A percentile compares a stretch with the other conserved stretches of the same genome.
Evolutionary conservation across 2,113 vertebrate genomes (phyloP).

Genomic region (Aegotheles bennettii): DNA sequence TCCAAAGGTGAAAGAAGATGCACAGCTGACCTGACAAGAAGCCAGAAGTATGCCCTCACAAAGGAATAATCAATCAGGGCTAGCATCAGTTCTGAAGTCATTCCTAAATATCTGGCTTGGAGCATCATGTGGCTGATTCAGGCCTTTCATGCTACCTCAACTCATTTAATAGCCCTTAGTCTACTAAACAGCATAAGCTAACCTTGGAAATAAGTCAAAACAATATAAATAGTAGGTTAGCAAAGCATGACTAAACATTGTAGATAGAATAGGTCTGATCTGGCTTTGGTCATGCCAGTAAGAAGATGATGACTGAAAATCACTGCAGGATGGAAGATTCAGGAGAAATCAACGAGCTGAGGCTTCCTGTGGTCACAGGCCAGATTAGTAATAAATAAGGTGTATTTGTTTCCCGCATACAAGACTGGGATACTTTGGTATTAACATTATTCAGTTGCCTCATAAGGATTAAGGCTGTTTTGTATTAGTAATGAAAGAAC

Average conservation of each 20-base stretch:
- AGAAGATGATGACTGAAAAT: not conserved
- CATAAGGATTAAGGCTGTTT: not conserved
- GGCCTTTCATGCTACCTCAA: not conserved
- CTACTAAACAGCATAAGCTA: not conserved
- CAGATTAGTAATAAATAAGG: not conserved
- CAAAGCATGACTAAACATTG: not conserved
- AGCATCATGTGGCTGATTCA: not conserved
- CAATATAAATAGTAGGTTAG: not conserved
- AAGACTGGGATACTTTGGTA: not conserved
- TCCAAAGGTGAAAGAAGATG: not conserved
- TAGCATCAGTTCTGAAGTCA: not conserved
- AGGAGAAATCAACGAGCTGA: not conserved
- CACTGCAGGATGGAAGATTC: not conserved
- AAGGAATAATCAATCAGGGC: not conserved
- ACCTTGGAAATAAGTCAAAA: not conserved
- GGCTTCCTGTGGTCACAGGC: not conserved
- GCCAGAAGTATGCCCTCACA: not conserved
- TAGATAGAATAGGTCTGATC: not conserved
- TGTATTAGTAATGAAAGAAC: not conserved
- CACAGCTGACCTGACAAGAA: not conserved
- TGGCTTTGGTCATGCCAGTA: not conserved
- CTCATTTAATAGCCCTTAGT: not conserved
- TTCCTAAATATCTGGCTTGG: not conserved
- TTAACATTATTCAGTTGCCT: not conserved
- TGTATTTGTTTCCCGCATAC: not conserved